phyloP scores from a whole-genome alignment of 1,140 invertebrate species.

The Apis laboriosa region DNA sequence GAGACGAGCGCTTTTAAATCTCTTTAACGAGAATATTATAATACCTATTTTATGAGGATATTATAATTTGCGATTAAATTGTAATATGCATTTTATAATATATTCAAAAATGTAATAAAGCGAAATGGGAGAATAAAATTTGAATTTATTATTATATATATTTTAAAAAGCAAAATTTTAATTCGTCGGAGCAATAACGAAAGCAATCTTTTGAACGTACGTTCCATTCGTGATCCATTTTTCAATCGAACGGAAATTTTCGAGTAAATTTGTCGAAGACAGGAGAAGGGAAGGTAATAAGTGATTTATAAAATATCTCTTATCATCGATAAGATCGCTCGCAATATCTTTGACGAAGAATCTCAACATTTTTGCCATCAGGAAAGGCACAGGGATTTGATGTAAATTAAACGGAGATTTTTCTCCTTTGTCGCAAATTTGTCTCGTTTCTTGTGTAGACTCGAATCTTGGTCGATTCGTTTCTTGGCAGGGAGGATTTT shows the following conservation, averaged over 20 bases:
- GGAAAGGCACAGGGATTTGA: neutral
- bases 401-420: conserved; percentile 14
- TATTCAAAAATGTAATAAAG: too few species aligned
- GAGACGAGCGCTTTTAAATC: neutral
- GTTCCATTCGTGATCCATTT: too few species aligned
- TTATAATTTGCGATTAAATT: neutral
- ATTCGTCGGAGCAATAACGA: too few species aligned
- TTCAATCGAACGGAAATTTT: too few species aligned
- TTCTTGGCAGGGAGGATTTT: neutral
- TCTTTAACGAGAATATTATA: neutral
- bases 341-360: neutral
- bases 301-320: too few species aligned
- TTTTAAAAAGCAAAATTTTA: too few species aligned
- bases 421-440: conserved; percentile 10
- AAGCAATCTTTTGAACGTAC: too few species aligned
- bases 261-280: too few species aligned
- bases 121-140: too few species aligned
- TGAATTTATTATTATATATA: too few species aligned
- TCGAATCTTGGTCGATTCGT: neutral
- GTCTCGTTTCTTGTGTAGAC: neutral
- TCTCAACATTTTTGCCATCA: neutral
- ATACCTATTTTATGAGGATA: too few species aligned
- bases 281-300: too few species aligned
- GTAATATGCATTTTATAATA: neutral
- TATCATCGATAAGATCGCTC: neutral